A percentile compares a stretch with the other conserved stretches of the same genome.
These are phyloP conservation scores for Sepioteuthis lessoniana DNA, from an alignment of 2,888 invertebrate species.

Conservation along the genomic window DNA sequence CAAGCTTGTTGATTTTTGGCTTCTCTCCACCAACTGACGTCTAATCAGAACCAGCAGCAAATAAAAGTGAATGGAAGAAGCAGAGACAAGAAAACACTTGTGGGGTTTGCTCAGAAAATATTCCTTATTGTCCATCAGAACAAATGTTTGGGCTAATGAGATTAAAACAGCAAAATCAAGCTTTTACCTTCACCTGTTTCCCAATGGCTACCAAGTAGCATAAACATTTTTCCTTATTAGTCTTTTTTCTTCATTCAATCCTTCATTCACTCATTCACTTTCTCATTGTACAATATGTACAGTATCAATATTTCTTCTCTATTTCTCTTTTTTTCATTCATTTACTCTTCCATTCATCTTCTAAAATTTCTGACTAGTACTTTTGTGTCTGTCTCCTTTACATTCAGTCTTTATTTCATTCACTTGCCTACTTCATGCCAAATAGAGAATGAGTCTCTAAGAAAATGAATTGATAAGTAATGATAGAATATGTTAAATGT, in stretches of 20 bases:
- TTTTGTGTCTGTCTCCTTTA: too few species aligned
- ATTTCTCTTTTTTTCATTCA: too few species aligned
- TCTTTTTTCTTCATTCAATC: not conserved
- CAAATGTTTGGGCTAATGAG: not conserved
- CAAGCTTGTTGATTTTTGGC: not conserved
- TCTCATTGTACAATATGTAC: not conserved
- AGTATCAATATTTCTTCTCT: too few species aligned
- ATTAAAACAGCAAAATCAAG: not conserved
- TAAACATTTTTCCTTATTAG: not conserved
- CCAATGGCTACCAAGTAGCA: not conserved
- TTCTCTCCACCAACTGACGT: not conserved
- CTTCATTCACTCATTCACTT: not conserved
- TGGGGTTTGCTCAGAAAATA: not conserved
- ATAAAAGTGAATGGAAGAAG: not conserved
- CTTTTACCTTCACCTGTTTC: not conserved
- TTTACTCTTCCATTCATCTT: too few species aligned
- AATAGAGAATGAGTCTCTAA: too few species aligned
- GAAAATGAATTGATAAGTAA: too few species aligned
- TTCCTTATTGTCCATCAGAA: constrained; percentile 5
- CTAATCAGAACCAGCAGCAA: not conserved
- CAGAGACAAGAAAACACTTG: constrained; percentile 33
- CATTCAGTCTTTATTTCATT: too few species aligned
- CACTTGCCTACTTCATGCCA: too few species aligned
- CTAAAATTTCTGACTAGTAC: too few species aligned
- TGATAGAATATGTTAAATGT: too few species aligned